These are phyloP conservation scores for Pogona vitticeps DNA, from an alignment of 2,113 vertebrate genomes.

Conservation along the genomic window DNA sequence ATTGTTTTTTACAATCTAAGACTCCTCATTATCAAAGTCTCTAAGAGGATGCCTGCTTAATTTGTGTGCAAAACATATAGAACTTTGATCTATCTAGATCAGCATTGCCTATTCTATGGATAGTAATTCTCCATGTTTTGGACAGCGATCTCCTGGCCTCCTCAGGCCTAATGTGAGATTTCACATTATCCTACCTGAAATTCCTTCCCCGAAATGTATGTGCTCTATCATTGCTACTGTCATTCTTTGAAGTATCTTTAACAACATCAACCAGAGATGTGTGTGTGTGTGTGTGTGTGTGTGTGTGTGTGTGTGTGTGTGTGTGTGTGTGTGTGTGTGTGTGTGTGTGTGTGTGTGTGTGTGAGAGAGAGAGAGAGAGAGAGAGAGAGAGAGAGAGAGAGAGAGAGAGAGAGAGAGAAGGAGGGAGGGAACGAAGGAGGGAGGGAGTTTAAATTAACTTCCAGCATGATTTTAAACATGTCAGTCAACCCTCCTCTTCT, in stretches of 20 bases:
- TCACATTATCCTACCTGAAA: neutral
- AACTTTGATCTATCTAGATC: neutral
- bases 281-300: neutral
- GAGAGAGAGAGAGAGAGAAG: no score
- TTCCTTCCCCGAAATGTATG: neutral
- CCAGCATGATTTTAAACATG: slow-evolving; percentile 53
- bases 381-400: no score
- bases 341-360: neutral
- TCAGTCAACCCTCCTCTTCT: slow-evolving; percentile 40
- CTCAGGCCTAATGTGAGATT: neutral
- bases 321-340: no score
- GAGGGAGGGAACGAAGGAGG: no score
- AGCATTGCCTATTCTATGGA: neutral
- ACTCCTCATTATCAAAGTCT: no score
- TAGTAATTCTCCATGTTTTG: neutral
- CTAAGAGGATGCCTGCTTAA: neutral
- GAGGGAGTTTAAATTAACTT: slow-evolving; percentile 39
- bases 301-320: neutral
- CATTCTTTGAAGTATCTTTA: neutral
- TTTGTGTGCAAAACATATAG: neutral
- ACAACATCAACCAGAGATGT: neutral
- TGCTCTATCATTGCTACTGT: neutral
- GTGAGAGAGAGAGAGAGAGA: no score
- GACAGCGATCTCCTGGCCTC: neutral
- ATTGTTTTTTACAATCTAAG: no score